Base-by-base conservation (phyloP, 1,140 invertebrate species). In the fruit fly (Drosophila melanogaster) region DNA sequence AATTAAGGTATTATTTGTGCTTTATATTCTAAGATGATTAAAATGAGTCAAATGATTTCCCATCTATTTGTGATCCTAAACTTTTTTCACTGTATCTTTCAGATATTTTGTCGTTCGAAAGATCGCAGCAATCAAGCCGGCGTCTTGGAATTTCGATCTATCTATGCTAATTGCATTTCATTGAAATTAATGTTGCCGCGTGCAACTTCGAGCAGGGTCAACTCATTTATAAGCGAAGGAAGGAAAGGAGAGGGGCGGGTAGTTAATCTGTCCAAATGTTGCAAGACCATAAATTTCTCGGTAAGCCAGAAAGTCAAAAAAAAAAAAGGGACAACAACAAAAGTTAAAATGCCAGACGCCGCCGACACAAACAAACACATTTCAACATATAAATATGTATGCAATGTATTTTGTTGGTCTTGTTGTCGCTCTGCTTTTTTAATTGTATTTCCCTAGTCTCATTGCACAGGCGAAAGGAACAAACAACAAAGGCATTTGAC, bases 321-420 rank as follows among this genome's bases (percentile, higher is more conserved):
- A 61, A 73, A 59, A 17, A 61, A 64, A 22, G 35, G 49, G 70
- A 56, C 33, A 81, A 60, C 47, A 81, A 64, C 47, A 53, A 57
- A 71, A 57, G 43, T 46, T 60, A 64, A 66, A 69, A 67, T 69
- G 56, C 59, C 75, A 84, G 80, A 83, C 80, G 79, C 79, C 66
- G 73, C 67, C 64, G 38, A 33, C 47, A 65, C 61, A 69, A 43
- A 33, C 47, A 66, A 15, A 22, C 40, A 24, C 15, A 41, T 3
- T 1, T 8, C 6, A 7, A 3, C 8, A 8, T 30, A 2, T 30
- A 8, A 10, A 8, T 8, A 3, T 10, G 30, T 30, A 30, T 8
- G 26, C 19, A 22, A 22, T 30, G 8, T 30, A 10, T 30, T 30
- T 30, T 3, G 30, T 30, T 30, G 30, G 30, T 30, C 40, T 17